Base-by-base conservation (phyloP, 2,888 invertebrate species). In the Bombyx huttoni region DNA sequence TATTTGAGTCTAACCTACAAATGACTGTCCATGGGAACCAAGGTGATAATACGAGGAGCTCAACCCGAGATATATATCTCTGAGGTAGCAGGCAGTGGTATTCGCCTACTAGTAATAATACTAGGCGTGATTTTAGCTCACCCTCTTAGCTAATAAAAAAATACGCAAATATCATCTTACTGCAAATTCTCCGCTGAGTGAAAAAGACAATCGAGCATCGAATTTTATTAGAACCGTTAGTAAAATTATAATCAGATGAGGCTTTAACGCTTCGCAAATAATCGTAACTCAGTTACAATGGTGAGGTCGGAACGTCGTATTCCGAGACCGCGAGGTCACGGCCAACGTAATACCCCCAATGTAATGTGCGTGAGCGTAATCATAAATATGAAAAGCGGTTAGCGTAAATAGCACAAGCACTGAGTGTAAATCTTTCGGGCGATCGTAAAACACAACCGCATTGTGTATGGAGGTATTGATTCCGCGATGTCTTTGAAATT, bases 391-490 rank as follows among this genome's bases (percentile, higher is more conserved):
- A 65, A 70, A 69, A 72, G 67, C 68, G 67, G 68, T 64, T 58
- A 61, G 67, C 75, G 73, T 74, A 78, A 77, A 79, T 75, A 75
- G 67, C 64, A 60, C 64, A 69, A 68, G 69, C 63, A 65, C 65
- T 62, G 58, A 57, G 65, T 73, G 74, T 78, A 78, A 81, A 80
- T 80, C 77, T 75, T 75, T 60, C 58, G 54, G 61, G 66, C 67
- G 69, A 60, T 70, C 73, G 77, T 80, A 75, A 78, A 74, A 67
- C 64, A 70, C 61, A 64, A 75, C 75, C 78, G 71, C 75, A 73
- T 68, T 74, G 73, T 73, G 68, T 60, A 70, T 73, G 73, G 73
- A 70, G 71, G 68, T 80, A 81, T 81, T 73, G 79, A 81, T 81
- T 80, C 72, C 68, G 72, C 73, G 71, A 74, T 65, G 65, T 61